Conservation (phyloP, 2,113 vertebrate genomes). For the Platanista minor region DNA sequence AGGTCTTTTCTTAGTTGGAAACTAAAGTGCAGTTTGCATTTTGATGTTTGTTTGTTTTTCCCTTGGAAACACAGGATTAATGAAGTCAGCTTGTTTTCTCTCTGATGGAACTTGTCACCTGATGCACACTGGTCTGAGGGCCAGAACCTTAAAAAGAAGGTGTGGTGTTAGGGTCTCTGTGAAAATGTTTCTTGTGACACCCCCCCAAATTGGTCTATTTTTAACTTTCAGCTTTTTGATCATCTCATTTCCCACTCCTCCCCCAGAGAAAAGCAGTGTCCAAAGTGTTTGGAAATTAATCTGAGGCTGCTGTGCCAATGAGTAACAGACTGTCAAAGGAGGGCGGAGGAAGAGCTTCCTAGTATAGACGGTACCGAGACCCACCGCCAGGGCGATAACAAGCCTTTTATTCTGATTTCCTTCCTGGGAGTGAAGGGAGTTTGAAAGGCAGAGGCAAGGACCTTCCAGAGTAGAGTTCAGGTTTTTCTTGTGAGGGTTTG, state of each 20-base stretch:
- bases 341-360: constrained; percentile 12
- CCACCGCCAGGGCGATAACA: not conserved
- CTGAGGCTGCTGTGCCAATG: not conserved
- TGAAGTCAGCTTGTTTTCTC: not conserved
- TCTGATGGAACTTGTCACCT: not conserved
- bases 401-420: constrained; percentile 57
- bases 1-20: not conserved
- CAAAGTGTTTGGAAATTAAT: not conserved
- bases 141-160: not conserved
- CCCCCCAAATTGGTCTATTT: not conserved
- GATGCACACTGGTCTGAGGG: not conserved
- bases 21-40: not conserved
- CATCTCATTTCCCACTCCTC: not conserved
- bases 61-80: not conserved
- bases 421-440: not conserved
- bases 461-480: not conserved
- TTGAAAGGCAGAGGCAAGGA: not conserved
- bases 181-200: not conserved
- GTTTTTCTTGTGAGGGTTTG: not conserved
- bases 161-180: not conserved
- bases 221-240: not conserved
- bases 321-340: not conserved
- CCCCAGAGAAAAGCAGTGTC: not conserved
- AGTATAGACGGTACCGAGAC: not conserved
- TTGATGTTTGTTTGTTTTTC: not conserved